Conservation (phyloP, 2,113 vertebrate genomes). For the Thamnophis sirtalis region DNA sequence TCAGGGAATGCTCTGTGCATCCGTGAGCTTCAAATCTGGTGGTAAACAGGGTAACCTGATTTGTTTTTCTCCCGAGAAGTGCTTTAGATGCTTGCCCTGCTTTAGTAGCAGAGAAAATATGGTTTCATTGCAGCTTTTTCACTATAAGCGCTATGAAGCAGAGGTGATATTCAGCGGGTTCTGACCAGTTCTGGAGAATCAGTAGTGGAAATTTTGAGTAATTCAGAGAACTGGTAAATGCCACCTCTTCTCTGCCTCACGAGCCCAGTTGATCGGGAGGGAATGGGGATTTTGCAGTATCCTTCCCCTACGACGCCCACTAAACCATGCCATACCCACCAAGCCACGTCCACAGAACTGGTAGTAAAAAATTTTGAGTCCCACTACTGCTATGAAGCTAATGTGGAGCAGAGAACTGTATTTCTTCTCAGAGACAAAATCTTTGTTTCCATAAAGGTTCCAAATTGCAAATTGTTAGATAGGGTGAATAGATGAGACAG, state of each 20-base stretch:
- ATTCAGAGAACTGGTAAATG: too few species aligned
- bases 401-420: background rate
- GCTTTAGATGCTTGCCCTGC: background rate
- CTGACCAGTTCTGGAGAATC: too few species aligned
- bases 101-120: background rate
- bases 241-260: too few species aligned
- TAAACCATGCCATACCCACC: too few species aligned
- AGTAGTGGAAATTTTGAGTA: too few species aligned
- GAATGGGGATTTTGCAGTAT: too few species aligned
- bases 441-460: background rate
- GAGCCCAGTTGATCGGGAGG: too few species aligned
- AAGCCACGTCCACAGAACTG: too few species aligned
- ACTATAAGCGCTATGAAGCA: background rate
- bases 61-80: background rate
- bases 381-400: background rate
- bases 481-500: too few species aligned
- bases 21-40: background rate
- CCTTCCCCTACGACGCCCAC: too few species aligned
- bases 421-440: background rate
- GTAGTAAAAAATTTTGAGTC: too few species aligned
- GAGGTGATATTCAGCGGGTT: too few species aligned
- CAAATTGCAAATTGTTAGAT: background rate
- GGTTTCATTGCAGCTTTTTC: background rate
- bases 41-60: background rate
- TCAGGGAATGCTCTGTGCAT: background rate